These are phyloP conservation scores for Chrysogorgia sp. DNA, from an alignment of 92 coral and sea anemone genomes.

Conservation along the genomic window DNA sequence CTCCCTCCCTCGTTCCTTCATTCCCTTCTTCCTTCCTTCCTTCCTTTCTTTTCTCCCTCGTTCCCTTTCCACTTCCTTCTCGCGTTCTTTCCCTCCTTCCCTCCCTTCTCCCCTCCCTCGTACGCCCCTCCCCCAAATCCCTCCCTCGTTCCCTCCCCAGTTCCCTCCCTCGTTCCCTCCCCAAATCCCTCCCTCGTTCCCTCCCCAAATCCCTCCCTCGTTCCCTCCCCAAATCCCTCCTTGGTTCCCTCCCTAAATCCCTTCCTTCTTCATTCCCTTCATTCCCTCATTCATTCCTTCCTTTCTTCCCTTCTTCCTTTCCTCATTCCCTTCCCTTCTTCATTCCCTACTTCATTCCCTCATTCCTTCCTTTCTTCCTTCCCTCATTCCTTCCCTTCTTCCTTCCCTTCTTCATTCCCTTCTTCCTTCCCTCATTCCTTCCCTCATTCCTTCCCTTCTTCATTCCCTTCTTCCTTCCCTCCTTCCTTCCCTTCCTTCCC, in stretches of 20 bases:
- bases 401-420: background rate
- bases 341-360: background rate
- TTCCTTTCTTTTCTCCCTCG: background rate
- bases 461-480: background rate
- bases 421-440: background rate
- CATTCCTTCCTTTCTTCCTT: background rate
- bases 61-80: background rate
- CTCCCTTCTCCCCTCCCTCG: too few species aligned
- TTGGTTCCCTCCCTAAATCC: too few species aligned
- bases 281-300: background rate
- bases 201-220: too few species aligned
- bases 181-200: too few species aligned
- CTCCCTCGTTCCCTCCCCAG: too few species aligned
- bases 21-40: background rate
- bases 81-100: too few species aligned
- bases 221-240: too few species aligned
- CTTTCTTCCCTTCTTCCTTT: background rate
- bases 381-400: background rate
- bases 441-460: background rate
- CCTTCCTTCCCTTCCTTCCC: background rate
- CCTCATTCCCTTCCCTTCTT: too few species aligned
- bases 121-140: too few species aligned
- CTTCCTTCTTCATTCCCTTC: too few species aligned
- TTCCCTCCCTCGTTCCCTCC: too few species aligned
- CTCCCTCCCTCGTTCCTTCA: background rate